These are phyloP conservation scores for Chorisops tibialis DNA, from an alignment of 2,888 invertebrate species.

Conservation along the genomic window DNA sequence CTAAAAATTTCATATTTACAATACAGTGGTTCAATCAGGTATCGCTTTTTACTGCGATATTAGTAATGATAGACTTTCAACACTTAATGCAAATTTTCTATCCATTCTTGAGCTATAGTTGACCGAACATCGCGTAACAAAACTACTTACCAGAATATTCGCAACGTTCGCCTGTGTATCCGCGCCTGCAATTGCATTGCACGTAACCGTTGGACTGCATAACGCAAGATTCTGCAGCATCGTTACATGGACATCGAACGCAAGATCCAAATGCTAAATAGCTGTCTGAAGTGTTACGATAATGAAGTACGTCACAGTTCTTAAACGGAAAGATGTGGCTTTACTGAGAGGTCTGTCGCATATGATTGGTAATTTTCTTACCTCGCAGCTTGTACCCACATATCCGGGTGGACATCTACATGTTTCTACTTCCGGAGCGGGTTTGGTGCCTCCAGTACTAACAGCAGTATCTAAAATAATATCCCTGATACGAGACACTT, in stretches of 20 bases:
- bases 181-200: slow-evolving; percentile 67
- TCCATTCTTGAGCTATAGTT: no score
- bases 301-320: slow-evolving; percentile 66
- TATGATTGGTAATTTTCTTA: slow-evolving; percentile 35
- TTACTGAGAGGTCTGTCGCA: no score
- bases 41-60: no score
- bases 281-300: slow-evolving; percentile 56
- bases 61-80: no score
- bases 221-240: slow-evolving; percentile 65
- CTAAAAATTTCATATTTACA: no score
- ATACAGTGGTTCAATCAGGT: no score
- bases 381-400: slow-evolving; percentile 79
- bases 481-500: slow-evolving; percentile 66
- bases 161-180: slow-evolving; percentile 66
- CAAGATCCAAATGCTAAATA: slow-evolving; percentile 47
- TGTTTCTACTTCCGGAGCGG: slow-evolving; percentile 76
- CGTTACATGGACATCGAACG: slow-evolving; percentile 71
- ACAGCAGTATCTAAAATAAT: slow-evolving; percentile 84
- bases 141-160: slow-evolving; percentile 56
- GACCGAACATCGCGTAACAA: no score
- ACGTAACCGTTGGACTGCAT: slow-evolving; percentile 58
- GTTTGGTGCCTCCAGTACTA: slow-evolving; percentile 52
- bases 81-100: no score
- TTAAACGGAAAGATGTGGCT: slow-evolving; percentile 3
- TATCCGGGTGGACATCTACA: slow-evolving; percentile 83